Base-by-base conservation (phyloP, 2,888 invertebrate genomes). In the Epinotia brunnichana region DNA sequence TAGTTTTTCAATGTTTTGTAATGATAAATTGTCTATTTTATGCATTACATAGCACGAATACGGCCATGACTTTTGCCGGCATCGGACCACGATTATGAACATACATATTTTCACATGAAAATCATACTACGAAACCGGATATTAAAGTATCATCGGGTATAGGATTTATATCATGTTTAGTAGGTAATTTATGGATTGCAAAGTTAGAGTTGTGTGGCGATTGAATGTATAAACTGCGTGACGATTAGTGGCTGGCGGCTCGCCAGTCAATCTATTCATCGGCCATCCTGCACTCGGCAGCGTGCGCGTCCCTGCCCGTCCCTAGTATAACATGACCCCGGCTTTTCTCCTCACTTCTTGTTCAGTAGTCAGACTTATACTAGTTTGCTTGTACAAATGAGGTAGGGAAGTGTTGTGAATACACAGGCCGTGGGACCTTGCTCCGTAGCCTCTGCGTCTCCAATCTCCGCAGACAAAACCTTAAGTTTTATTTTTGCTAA, bases 181-280 rank as follows among this genome's bases (percentile, higher is more conserved):
- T 62, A n/a, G n/a, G n/a, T n/a, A n/a, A 72, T 68, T 68, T 39
- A 69, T 63, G 39, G 24, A 51, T 68, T n/a, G 44, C 15, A 66
- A 64, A 48, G 59, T 35, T 44, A 44, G 70, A 39, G 68, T 21
- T 35, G n/a, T 64, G 71, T 59, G 73, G 77, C 81, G 82, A 87
- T 85, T 87, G 85, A 89, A 88, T 87, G 81, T 84, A 87, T 86
- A 86, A 73, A 84, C 83, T 84, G 83, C 82, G 84, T 85, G 85
- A 82, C 87, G 87, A 90, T 90, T 90, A 91, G 85, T 79, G 78
- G 77, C 85, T 92, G 92, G 92, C 92, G 86, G 67, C 53, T 69
- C 41, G 88, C 92, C 92, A 92, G 84, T n/a, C 48, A 2, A 7
- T n/a, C 48, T n/a, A 48, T 48, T 48, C 48, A n/a, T 5, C 13